Percentiles rank a stretch among this genome's conserved stretches.
Evolutionary conservation across 2,888 invertebrate genomes (phyloP).

Genomic region (Globia sparganii): DNA sequence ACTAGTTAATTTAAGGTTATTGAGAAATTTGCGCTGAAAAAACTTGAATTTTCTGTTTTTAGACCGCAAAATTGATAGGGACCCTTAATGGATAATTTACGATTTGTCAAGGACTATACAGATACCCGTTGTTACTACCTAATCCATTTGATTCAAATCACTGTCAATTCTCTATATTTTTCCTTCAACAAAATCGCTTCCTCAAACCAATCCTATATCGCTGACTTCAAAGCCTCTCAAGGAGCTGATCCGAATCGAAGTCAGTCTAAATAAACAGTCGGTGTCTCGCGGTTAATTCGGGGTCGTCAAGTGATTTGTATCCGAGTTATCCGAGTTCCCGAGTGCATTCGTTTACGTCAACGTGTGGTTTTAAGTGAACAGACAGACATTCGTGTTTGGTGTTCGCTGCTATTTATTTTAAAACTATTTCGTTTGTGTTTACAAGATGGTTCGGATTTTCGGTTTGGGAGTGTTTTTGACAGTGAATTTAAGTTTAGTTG

Average conservation of each 20-base stretch:
- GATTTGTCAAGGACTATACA: too few relatives aligned
- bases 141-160: not conserved
- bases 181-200: constrained; percentile 33
- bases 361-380: constrained; percentile 67
- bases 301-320: constrained; percentile 79
- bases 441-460: constrained; percentile 47
- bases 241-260: constrained; percentile 63
- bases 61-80: too few relatives aligned
- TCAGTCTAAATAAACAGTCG: constrained; percentile 73
- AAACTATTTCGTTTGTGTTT: constrained; percentile 61
- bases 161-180: not conserved
- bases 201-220: constrained; percentile 42
- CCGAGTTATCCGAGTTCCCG: constrained; percentile 67
- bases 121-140: too few relatives aligned
- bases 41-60: too few relatives aligned
- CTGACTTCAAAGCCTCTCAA: constrained; percentile 57
- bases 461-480: constrained; percentile 34
- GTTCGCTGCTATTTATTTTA: constrained; percentile 54
- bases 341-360: constrained; percentile 75
- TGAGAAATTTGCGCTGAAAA: too few relatives aligned
- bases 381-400: constrained; percentile 55
- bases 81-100: too few relatives aligned
- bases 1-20: too few relatives aligned
- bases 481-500: constrained; percentile 32
- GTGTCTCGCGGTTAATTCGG: constrained; percentile 79